Evolutionary conservation across 2,888 invertebrate species (phyloP).

Genomic region (Lacanobia wlatinum): DNA sequence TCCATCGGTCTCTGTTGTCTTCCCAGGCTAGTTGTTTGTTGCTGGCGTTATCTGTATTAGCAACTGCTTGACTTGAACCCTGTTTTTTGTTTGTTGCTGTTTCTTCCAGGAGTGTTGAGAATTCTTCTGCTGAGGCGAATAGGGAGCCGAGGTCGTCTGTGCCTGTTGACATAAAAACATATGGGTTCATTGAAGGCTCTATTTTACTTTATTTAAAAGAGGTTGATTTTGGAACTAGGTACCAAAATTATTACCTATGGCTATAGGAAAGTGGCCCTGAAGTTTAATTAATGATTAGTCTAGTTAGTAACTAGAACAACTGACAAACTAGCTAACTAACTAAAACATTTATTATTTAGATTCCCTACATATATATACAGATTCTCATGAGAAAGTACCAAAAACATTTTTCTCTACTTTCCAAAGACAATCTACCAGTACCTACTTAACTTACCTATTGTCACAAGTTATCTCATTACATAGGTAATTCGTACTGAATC

Average conservation of each 20-base stretch:
- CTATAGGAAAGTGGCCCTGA: too few relatives aligned
- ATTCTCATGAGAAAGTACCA: too few relatives aligned
- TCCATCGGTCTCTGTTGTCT: conserved; percentile 92
- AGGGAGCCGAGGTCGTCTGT: conserved; percentile 91
- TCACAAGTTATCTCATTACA: background rate
- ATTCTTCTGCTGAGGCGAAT: conserved; percentile 97
- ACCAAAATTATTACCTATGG: too few relatives aligned
- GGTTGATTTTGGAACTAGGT: too few relatives aligned
- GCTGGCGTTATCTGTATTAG: conserved; percentile 95
- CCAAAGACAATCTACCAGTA: background rate
- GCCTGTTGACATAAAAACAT: conserved; percentile 73
- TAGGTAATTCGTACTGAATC: background rate
- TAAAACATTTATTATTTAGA: too few relatives aligned
- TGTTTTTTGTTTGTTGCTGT: conserved; percentile 93
- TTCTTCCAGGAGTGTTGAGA: conserved; percentile 96
- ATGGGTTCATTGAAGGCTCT: conserved; percentile 66
- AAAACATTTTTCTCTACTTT: too few relatives aligned
- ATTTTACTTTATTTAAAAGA: background rate
- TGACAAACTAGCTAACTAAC: too few relatives aligned
- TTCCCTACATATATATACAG: too few relatives aligned
- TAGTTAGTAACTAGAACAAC: too few relatives aligned
- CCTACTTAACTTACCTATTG: background rate
- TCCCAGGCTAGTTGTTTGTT: conserved; percentile 96
- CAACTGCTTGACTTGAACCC: conserved; percentile 92
- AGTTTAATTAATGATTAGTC: too few relatives aligned